phyloP scores from a whole-genome alignment of 2,797 vertebrate species.

The Amblyopsis hoosieri region DNA sequence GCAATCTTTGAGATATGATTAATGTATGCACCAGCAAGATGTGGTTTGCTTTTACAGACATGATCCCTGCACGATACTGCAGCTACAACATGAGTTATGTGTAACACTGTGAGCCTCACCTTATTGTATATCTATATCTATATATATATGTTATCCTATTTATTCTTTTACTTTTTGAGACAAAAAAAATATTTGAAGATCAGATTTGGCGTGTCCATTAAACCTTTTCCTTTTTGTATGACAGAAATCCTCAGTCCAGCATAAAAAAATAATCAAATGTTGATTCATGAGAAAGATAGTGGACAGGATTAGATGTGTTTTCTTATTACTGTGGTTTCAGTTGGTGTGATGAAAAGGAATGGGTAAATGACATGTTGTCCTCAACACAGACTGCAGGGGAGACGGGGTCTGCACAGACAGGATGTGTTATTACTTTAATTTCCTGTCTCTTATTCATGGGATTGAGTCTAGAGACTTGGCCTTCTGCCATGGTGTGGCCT shows the following conservation, averaged over 20 bases:
- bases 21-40: too few relatives aligned
- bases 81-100: too few relatives aligned
- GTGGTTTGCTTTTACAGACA: too few relatives aligned
- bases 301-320: constrained; percentile 2
- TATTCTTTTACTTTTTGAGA: too few relatives aligned
- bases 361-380: background rate
- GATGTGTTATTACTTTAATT: constrained; percentile 40
- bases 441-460: constrained; percentile 15
- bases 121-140: too few relatives aligned
- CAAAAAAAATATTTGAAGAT: background rate
- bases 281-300: background rate
- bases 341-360: constrained; percentile 11
- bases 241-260: background rate
- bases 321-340: constrained; percentile 14
- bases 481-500: background rate
- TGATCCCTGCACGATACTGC: too few relatives aligned
- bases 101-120: too few relatives aligned
- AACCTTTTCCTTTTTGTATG: background rate
- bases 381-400: background rate
- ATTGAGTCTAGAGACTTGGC: background rate
- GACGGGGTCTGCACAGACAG: background rate
- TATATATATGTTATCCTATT: too few relatives aligned
- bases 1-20: background rate
- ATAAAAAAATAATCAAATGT: background rate
- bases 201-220: background rate